A percentile compares a stretch with the other conserved stretches of the same genome.
These are phyloP conservation scores for Urocolius indicus DNA, from an alignment of 2,113 vertebrate genomes.

Conservation along the genomic window DNA sequence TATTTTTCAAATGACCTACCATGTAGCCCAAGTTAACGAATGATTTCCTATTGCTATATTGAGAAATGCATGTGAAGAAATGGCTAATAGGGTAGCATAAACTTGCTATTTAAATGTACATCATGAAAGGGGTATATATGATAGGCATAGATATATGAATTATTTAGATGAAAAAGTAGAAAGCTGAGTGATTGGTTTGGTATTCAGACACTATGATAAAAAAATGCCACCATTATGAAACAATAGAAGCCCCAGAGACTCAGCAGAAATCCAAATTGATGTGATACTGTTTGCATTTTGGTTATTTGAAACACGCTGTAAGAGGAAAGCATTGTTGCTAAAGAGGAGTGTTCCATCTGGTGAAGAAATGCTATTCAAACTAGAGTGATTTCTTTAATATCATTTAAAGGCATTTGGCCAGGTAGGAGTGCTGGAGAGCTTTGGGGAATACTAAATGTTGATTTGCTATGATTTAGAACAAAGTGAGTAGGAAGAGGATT, in stretches of 20 bases:
- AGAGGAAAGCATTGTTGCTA: neutral
- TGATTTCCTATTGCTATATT: neutral
- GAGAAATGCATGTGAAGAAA: neutral
- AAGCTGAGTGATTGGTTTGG: neutral
- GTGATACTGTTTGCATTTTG: neutral
- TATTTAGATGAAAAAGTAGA: neutral
- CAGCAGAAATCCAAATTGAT: neutral
- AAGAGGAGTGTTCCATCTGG: neutral
- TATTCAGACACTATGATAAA: neutral
- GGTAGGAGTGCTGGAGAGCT: neutral
- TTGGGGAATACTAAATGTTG: neutral
- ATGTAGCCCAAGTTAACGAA: neutral
- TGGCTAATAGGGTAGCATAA: neutral
- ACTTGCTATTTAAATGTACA: neutral
- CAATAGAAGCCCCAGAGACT: neutral
- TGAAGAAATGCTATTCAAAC: constrained; percentile 2
- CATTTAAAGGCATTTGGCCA: neutral
- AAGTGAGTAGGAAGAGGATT: constrained; percentile 11
- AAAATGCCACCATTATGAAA: neutral
- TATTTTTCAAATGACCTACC: neutral
- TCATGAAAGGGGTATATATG: neutral
- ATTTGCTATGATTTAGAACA: constrained; percentile 23
- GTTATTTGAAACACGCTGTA: neutral
- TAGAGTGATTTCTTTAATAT: constrained; percentile 3
- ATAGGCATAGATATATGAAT: neutral